Percentiles rank a stretch among this genome's conserved stretches.
Conservation (phyloP, 2,797 vertebrate genomes). For the Falco berigora region DNA sequence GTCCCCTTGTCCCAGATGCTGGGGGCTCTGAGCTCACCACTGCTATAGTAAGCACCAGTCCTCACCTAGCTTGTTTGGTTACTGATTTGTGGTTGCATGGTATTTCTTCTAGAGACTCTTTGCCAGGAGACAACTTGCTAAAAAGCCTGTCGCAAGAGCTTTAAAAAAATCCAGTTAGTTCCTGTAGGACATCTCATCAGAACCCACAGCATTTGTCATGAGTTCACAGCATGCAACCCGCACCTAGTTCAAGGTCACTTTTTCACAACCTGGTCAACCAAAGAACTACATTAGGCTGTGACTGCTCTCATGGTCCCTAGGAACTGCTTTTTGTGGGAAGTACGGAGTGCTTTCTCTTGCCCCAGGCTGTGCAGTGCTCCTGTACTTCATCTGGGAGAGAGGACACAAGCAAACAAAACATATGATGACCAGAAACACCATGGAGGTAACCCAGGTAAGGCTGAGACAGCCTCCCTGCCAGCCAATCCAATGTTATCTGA, state of each 20-base stretch:
- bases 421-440: not conserved
- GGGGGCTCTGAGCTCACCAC: not conserved
- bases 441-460: not conserved
- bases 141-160: not conserved
- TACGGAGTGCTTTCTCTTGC: not conserved
- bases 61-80: not conserved
- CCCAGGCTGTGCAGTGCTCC: not conserved
- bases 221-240: not conserved
- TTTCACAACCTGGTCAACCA: not conserved
- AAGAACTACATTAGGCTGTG: not conserved
- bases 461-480: not conserved
- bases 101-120: not conserved
- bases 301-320: not conserved
- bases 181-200: not conserved
- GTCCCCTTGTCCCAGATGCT: not conserved
- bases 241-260: not conserved
- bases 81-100: not conserved
- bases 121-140: not conserved
- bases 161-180: not conserved
- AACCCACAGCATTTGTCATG: not conserved
- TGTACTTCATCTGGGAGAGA: not conserved
- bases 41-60: not conserved
- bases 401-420: not conserved
- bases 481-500: not conserved
- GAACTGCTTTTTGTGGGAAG: not conserved